Conservation (phyloP, 2,797 vertebrate genomes). For the Platyrinchus mystaceus region DNA sequence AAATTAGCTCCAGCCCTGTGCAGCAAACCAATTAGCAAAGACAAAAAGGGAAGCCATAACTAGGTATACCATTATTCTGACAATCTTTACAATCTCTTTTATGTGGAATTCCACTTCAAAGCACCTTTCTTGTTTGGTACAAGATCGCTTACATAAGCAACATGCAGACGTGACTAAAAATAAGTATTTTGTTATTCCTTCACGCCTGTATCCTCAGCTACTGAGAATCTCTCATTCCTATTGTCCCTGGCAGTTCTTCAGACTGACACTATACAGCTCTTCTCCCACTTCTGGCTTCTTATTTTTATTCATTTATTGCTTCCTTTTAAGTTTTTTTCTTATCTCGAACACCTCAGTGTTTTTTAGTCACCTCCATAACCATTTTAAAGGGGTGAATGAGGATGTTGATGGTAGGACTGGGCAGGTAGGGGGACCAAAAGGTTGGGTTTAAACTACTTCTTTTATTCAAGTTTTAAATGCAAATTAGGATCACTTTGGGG, state of each 20-base stretch:
- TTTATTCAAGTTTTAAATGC: not conserved
- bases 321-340: not conserved
- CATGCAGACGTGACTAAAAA: not conserved
- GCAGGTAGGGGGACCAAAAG: not conserved
- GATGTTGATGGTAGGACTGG: not conserved
- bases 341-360: not conserved
- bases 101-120: conserved; percentile 36
- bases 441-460: not conserved
- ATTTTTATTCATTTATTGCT: not conserved
- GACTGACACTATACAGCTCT: not conserved
- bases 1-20: not conserved
- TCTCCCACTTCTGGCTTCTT: not conserved
- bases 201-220: not conserved
- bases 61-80: not conserved
- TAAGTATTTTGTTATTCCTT: conserved; percentile 2
- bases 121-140: not conserved
- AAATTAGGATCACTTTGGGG: not conserved
- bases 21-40: not conserved
- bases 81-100: conserved; percentile 2
- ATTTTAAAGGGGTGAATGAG: not conserved
- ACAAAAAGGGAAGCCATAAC: not conserved
- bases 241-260: not conserved
- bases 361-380: not conserved
- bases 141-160: conserved; percentile 21
- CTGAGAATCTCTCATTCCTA: not conserved